Conservation (phyloP, 2,113 vertebrate species). For the Vicugna pacos region DNA sequence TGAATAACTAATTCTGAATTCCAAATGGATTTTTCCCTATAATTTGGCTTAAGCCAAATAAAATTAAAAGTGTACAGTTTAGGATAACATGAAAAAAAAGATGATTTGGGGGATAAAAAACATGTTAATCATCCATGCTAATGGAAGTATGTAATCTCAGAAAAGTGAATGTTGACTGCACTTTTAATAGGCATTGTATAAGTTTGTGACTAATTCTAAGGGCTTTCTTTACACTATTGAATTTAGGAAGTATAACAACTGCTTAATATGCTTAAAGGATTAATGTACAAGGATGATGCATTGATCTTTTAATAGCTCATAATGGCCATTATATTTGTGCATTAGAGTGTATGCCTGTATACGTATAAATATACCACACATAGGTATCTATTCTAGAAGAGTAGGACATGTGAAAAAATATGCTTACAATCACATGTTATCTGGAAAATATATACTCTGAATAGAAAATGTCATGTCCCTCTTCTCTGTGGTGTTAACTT, state of each 20-base stretch:
- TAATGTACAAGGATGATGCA: not conserved
- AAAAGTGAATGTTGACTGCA: not conserved
- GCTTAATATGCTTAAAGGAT: not conserved
- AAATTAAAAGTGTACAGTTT: not conserved
- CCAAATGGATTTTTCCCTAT: not conserved
- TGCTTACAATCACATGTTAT: not conserved
- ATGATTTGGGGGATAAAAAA: not conserved
- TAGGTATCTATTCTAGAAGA: not conserved
- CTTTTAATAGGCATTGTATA: not conserved
- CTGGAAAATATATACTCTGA: not conserved
- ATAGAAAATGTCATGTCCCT: not conserved
- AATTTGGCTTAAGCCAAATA: not conserved
- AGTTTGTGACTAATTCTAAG: not conserved
- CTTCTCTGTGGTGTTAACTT: conserved; percentile 50
- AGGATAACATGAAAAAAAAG: not conserved
- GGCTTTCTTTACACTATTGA: not conserved
- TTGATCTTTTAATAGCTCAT: not conserved
- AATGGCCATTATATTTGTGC: not conserved
- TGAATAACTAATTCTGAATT: not conserved
- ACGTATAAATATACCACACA: not conserved
- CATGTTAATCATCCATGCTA: not conserved
- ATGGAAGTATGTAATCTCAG: not conserved
- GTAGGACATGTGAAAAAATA: not conserved
- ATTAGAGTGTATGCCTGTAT: not conserved
- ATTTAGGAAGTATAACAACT: conserved; percentile 29